phyloP scores from a whole-genome alignment of 2,797 vertebrate genomes.

The Phrynocephalus guinanensis region DNA sequence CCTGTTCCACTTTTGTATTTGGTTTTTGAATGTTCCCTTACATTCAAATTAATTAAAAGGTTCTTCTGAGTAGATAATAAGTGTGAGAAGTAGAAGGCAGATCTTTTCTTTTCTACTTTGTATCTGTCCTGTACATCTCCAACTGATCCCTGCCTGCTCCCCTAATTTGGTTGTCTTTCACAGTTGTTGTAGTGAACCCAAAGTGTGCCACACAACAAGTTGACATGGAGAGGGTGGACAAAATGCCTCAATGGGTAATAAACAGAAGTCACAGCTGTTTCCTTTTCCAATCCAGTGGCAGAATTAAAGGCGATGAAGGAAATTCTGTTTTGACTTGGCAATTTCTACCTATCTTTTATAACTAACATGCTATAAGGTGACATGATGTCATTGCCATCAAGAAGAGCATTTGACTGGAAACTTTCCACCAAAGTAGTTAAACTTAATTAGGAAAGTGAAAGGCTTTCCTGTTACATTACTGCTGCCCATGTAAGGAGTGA shows the following conservation, averaged over 20 bases:
- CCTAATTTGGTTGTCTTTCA: not conserved
- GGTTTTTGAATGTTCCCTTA: not conserved
- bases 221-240: too few species aligned
- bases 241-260: not conserved
- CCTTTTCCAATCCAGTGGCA: not conserved
- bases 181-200: not conserved
- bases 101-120: not conserved
- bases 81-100: not conserved
- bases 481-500: not conserved
- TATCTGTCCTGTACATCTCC: not conserved
- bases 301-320: not conserved
- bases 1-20: not conserved
- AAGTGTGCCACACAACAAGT: not conserved
- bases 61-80: not conserved
- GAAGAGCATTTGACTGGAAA: not conserved
- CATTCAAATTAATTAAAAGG: not conserved
- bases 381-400: not conserved
- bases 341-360: not conserved
- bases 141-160: not conserved
- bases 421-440: not conserved
- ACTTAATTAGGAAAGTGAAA: conserved; percentile 17
- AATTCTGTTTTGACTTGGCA: not conserved
- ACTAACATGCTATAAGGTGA: not conserved
- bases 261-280: not conserved
- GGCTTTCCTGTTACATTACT: not conserved